Evolutionary conservation across 2,888 invertebrate genomes (phyloP).

Genomic region (Euspilapteryx auroguttella): DNA sequence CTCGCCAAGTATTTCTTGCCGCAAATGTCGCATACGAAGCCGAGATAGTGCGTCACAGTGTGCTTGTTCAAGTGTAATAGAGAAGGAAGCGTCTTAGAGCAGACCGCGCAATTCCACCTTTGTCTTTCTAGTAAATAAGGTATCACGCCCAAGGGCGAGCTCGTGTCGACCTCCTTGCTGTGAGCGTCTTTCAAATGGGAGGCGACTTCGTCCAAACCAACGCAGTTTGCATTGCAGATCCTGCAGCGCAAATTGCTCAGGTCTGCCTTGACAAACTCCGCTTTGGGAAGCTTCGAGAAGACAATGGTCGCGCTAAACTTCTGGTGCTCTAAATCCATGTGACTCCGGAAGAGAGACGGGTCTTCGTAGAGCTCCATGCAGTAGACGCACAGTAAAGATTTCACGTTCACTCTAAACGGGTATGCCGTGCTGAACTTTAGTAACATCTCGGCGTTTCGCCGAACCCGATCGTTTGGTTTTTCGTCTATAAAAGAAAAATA

Average conservation of each 20-base stretch:
- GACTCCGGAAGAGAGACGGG: constrained; percentile 25
- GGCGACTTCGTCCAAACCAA: constrained; percentile 23
- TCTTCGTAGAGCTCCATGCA: constrained; percentile 36
- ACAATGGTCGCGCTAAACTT: not conserved
- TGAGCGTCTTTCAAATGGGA: constrained; percentile 26
- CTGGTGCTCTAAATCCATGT: constrained; percentile 20
- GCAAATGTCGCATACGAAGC: constrained; percentile 5
- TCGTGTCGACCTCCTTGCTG: constrained; percentile 5
- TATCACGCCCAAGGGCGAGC: not conserved
- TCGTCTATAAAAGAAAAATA: too few species aligned
- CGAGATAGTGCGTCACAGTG: constrained; percentile 4
- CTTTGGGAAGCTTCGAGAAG: constrained; percentile 1
- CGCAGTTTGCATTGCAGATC: constrained; percentile 20
- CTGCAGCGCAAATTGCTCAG: constrained; percentile 25
- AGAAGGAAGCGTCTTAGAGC: constrained; percentile 1
- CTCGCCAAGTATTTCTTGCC: constrained; percentile 2
- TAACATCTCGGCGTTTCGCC: constrained; percentile 46
- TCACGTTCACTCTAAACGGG: constrained; percentile 45
- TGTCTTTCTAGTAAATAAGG: constrained; percentile 15
- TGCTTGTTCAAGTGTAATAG: constrained; percentile 3
- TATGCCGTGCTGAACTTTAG: constrained; percentile 45
- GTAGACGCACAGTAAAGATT: constrained; percentile 42
- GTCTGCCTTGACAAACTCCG: constrained; percentile 5
- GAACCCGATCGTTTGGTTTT: too few species aligned
- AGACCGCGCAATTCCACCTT: constrained; percentile 3